These are phyloP conservation scores for Triplophysa yarkandensis DNA, from an alignment of 2,797 vertebrate species.

Conservation along the genomic window DNA sequence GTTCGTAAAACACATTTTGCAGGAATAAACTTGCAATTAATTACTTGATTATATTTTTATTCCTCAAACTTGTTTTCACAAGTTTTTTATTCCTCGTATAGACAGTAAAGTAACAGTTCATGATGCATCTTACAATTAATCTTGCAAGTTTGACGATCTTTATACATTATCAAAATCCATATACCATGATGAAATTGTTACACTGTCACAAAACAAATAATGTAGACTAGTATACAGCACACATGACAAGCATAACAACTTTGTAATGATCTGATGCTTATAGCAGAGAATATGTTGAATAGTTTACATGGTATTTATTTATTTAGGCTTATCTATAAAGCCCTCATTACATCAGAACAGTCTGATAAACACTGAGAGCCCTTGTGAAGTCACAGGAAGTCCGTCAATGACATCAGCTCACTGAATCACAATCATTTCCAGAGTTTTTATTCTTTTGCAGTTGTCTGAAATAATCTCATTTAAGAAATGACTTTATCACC, in stretches of 20 bases:
- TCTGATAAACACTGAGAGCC: neutral
- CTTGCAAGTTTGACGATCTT: constrained; percentile 13
- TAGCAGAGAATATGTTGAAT: constrained; percentile 20
- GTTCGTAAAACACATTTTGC: neutral
- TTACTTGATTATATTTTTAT: neutral
- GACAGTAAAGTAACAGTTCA: neutral
- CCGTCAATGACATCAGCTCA: constrained; percentile 5
- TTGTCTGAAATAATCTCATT: neutral
- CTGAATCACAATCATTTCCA: constrained; percentile 19
- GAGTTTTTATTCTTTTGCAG: constrained; percentile 8
- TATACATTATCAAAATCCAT: constrained; percentile 27
- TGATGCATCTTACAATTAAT: neutral
- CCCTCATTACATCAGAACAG: neutral
- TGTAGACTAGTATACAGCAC: constrained; percentile 33
- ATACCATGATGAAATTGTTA: constrained; percentile 20
- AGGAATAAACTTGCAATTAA: no score
- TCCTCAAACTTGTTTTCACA: neutral
- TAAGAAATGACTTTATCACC: neutral
- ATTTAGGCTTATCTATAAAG: neutral
- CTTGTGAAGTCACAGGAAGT: neutral
- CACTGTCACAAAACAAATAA: constrained; percentile 34
- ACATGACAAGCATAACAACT: constrained; percentile 22
- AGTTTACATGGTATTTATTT: constrained; percentile 23
- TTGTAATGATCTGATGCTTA: constrained; percentile 14
- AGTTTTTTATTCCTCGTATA: neutral